Percentiles rank a stretch among this genome's conserved stretches.
Conservation (phyloP, 1,140 invertebrate species). For the Diachasma alloeum region DNA sequence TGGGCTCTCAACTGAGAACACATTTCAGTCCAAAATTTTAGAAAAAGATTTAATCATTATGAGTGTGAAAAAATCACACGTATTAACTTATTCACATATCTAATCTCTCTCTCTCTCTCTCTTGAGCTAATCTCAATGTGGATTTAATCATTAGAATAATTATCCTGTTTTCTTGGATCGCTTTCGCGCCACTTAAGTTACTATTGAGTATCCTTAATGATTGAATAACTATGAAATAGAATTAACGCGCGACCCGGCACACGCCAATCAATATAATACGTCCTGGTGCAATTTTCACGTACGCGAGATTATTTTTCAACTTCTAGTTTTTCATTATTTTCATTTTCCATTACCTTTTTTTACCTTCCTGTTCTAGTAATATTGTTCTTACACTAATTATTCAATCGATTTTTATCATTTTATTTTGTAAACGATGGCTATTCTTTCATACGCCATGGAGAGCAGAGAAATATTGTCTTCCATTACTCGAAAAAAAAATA, state of each 20-base stretch:
- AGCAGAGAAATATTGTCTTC: conserved; percentile 62
- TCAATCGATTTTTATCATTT: conserved; percentile 18
- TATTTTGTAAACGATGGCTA: conserved; percentile 21
- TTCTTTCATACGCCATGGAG: conserved; percentile 49
- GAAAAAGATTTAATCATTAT: not conserved
- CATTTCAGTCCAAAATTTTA: not conserved
- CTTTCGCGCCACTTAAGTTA: not conserved
- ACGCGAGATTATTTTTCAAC: not conserved
- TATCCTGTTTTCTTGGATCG: conserved; percentile 7
- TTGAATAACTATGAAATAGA: conserved; percentile 34
- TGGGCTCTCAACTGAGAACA: conserved; percentile 4
- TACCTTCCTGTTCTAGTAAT: not conserved
- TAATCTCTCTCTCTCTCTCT: not conserved
- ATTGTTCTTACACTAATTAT: conserved; percentile 4
- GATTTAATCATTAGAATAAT: conserved; percentile 22
- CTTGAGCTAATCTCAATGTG: conserved; percentile 46
- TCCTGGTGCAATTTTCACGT: not conserved
- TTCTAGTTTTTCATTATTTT: not conserved
- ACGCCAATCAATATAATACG: not conserved
- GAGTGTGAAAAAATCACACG: not conserved
- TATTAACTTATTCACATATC: not conserved
- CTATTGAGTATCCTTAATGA: conserved; percentile 42
- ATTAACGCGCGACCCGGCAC: conserved; percentile 30
- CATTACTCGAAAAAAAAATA: conserved; percentile 52
- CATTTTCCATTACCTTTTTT: not conserved